Conservation (phyloP, 2,113 vertebrate genomes). For the Phalacrocorax aristotelis region DNA sequence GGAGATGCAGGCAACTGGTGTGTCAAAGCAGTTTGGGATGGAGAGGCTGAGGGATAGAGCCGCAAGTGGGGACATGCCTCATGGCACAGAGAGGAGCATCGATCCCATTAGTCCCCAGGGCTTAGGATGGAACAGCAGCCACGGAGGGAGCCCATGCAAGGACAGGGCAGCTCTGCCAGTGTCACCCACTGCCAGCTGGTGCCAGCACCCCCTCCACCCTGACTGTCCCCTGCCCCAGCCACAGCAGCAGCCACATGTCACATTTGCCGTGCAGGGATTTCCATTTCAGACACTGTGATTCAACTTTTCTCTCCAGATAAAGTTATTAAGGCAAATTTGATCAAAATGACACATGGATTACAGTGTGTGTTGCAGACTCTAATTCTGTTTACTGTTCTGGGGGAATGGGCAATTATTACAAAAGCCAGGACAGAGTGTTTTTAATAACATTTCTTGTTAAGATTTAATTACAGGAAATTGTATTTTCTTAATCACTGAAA, state of each 20-base stretch:
- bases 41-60: neutral
- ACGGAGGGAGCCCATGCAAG: neutral
- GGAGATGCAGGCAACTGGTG: neutral
- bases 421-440: slow-evolving; percentile 81
- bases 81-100: fast-evolving
- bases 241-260: neutral
- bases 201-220: neutral
- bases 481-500: slow-evolving; percentile 86
- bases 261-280: neutral
- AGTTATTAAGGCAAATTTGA: slow-evolving; percentile 82
- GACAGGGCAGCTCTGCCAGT: neutral
- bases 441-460: slow-evolving; percentile 87
- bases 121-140: neutral
- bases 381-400: slow-evolving; percentile 84
- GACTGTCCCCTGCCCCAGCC: neutral
- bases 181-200: neutral
- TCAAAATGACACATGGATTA: slow-evolving; percentile 81
- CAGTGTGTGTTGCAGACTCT: slow-evolving; percentile 72
- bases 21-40: neutral
- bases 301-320: slow-evolving; percentile 69
- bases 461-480: slow-evolving; percentile 86
- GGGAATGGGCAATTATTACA: slow-evolving; percentile 81
- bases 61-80: too few species aligned
- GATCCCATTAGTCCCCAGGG: neutral
- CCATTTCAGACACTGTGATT: slow-evolving; percentile 21